phyloP scores from a whole-genome alignment of 1,140 invertebrate species.

The Rhyacophila brunnea region DNA sequence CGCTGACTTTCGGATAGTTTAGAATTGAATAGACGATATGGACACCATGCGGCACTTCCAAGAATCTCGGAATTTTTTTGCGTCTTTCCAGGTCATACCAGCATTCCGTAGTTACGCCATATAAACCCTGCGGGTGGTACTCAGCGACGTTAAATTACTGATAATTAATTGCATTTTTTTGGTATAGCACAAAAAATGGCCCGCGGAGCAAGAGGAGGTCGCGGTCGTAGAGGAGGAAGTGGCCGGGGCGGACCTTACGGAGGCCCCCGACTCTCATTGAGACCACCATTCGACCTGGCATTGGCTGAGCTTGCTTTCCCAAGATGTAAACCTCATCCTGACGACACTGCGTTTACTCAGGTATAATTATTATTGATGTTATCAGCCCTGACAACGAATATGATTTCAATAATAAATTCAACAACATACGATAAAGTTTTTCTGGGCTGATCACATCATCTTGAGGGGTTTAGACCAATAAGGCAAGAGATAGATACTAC shows the following conservation, averaged over 20 bases:
- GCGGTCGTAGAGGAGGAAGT: constrained; percentile 55
- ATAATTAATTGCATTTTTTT: too few species aligned
- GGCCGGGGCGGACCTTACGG: constrained; percentile 65
- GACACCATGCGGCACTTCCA: too few species aligned
- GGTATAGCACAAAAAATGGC: constrained; percentile 49
- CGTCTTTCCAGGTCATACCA: too few species aligned
- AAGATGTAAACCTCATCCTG: constrained; percentile 80
- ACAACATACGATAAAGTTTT: not conserved
- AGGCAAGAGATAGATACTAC: not conserved
- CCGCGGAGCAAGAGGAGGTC: constrained; percentile 45
- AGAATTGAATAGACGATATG: too few species aligned
- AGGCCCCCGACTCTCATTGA: constrained; percentile 65
- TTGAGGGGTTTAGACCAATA: not conserved
- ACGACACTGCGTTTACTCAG: constrained; percentile 82
- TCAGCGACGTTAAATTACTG: too few species aligned
- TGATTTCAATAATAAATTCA: not conserved
- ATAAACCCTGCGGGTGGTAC: too few species aligned
- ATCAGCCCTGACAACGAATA: not conserved
- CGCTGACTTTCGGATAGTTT: too few species aligned
- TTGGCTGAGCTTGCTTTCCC: constrained; percentile 87
- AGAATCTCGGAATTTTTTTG: too few species aligned
- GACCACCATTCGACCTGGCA: constrained; percentile 88
- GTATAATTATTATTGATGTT: constrained; percentile 44
- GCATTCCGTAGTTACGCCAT: too few species aligned
- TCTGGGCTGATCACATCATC: not conserved